Conservation (phyloP, 2,797 vertebrate genomes). For the Picus viridis region DNA sequence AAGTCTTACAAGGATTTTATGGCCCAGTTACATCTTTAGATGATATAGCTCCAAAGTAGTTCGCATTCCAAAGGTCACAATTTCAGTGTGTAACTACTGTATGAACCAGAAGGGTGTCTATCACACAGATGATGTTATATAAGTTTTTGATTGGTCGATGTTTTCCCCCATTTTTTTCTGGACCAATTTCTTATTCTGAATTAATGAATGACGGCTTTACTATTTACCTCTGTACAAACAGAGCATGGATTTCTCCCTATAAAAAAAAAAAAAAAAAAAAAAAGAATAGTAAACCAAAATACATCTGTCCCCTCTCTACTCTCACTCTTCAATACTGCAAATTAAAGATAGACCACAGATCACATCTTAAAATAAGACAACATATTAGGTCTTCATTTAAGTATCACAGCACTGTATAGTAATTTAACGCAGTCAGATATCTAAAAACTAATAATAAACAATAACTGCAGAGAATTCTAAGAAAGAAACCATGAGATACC, state of each 20-base stretch:
- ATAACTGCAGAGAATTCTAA: neutral
- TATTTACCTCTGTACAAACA: neutral
- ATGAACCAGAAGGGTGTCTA: neutral
- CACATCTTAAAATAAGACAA: neutral
- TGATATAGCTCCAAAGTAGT: neutral
- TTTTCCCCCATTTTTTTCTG: neutral
- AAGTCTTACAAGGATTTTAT: conserved; percentile 1
- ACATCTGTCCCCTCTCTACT: neutral
- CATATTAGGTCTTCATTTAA: neutral
- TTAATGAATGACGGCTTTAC: neutral
- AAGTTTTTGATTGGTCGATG: neutral
- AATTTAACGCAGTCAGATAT: neutral
- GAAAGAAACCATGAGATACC: neutral
- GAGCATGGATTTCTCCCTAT: neutral
- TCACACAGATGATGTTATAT: neutral
- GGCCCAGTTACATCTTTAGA: neutral
- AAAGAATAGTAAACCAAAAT: neutral
- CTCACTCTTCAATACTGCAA: neutral
- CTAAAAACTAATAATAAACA: conserved; percentile 1
- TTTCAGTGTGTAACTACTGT: neutral
- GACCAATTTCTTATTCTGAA: neutral
- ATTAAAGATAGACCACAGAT: neutral
- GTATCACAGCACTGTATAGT: neutral
- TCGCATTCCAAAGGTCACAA: conserved; percentile 1
- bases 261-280: too few species aligned